Evolutionary conservation across 1,140 invertebrate genomes (phyloP).

Genomic region (Drosophila punjabiensis): DNA sequence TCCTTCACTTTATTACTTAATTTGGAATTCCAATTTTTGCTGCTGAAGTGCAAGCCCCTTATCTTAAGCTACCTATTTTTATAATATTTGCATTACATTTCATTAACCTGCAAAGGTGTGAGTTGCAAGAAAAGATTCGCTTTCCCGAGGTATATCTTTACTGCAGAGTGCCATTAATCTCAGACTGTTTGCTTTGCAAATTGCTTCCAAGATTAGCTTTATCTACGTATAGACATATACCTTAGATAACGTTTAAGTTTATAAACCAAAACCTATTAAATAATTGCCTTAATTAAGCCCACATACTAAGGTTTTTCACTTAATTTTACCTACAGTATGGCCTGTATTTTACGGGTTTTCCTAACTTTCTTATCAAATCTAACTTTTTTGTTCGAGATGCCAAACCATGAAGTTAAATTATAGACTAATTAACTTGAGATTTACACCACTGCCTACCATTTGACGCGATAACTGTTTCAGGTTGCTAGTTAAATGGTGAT

Average conservation of each 20-base stretch:
- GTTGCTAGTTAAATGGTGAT: neutral
- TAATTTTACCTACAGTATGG: conserved; percentile 1
- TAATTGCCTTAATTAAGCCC: neutral
- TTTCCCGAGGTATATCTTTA: conserved; percentile 6
- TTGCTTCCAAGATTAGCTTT: neutral
- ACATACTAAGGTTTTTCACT: conserved; percentile 1
- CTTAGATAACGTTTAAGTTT: neutral
- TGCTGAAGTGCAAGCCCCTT: neutral
- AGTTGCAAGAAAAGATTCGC: neutral
- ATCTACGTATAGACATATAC: neutral
- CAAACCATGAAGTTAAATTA: conserved; percentile 22
- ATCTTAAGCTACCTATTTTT: neutral
- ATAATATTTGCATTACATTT: conserved; percentile 1
- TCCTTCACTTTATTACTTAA: neutral
- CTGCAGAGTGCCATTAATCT: conserved; percentile 2
- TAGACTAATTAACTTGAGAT: conserved; percentile 36
- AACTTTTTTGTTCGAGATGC: neutral
- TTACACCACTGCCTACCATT: conserved; percentile 13
- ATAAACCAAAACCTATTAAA: conserved; percentile 2
- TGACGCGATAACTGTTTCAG: conserved; percentile 11
- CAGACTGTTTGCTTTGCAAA: conserved; percentile 3
- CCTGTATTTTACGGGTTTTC: neutral
- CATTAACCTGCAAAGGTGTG: neutral
- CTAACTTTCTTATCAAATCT: conserved; percentile 13
- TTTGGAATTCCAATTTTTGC: neutral